Evolutionary conservation across 92 coral and sea anemone species (phyloP).

Genomic region (Umimayanthus kanabou): DNA sequence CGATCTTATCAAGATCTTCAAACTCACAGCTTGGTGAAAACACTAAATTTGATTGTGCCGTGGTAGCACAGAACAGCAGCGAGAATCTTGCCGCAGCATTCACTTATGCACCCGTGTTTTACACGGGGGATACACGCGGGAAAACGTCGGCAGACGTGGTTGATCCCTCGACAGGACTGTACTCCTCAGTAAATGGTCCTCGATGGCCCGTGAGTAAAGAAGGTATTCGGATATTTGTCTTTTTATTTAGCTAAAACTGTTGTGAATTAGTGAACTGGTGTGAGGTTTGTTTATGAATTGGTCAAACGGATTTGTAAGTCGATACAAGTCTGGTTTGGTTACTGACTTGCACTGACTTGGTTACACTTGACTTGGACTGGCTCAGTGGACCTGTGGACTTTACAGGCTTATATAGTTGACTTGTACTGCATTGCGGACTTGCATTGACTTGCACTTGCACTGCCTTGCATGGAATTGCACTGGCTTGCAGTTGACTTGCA

Average conservation of each 20-base stretch:
- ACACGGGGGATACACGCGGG: not conserved
- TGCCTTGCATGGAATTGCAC: too few relatives aligned
- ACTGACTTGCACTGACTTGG: too few relatives aligned
- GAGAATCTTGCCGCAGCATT: not conserved
- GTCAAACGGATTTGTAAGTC: not conserved
- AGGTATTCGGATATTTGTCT: not conserved
- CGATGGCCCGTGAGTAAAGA: conserved; percentile 21
- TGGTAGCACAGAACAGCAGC: conserved; percentile 13
- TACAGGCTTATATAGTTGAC: too few relatives aligned
- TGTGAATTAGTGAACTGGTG: not conserved
- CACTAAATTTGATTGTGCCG: not conserved
- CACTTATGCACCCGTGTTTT: not conserved
- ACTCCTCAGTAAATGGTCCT: not conserved
- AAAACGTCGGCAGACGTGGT: not conserved
- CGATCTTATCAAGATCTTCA: conserved; percentile 34
- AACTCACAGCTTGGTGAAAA: conserved; percentile 13
- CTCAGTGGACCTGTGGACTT: too few relatives aligned
- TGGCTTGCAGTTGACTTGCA: too few relatives aligned
- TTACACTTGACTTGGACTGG: too few relatives aligned
- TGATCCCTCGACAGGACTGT: not conserved
- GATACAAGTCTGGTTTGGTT: not conserved
- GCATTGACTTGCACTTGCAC: too few relatives aligned
- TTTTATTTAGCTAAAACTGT: not conserved
- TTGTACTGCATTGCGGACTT: too few relatives aligned
- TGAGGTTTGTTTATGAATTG: not conserved